Percentiles rank a stretch among this genome's conserved stretches.
Conservation (phyloP, 2,797 vertebrate genomes). For the Gadopsis marmoratus region DNA sequence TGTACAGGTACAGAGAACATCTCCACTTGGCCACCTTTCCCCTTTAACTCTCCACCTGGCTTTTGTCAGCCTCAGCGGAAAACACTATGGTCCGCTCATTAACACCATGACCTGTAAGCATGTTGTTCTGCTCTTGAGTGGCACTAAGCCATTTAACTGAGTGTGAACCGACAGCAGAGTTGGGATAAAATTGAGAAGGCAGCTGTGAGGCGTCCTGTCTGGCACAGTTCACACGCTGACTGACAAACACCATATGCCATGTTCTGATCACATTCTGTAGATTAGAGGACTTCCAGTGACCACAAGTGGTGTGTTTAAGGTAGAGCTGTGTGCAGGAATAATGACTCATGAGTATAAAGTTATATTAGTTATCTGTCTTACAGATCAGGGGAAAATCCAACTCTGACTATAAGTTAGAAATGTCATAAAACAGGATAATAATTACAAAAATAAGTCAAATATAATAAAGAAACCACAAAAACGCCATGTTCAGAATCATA, state of each 20-base stretch:
- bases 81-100: slow-evolving; percentile 68
- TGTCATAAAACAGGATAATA: background rate
- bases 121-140: slow-evolving; percentile 73
- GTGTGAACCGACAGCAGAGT: slow-evolving; percentile 41
- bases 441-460: background rate
- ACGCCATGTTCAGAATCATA: background rate
- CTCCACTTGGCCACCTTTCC: slow-evolving; percentile 71
- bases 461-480: background rate
- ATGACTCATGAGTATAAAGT: background rate
- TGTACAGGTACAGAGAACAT: slow-evolving; percentile 70
- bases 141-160: slow-evolving; percentile 70
- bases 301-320: slow-evolving; percentile 47
- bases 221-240: slow-evolving; percentile 50
- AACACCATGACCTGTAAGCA: slow-evolving; percentile 72
- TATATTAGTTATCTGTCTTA: background rate
- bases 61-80: slow-evolving; percentile 71
- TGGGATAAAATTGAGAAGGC: slow-evolving; percentile 52
- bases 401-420: background rate
- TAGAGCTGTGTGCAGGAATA: background rate
- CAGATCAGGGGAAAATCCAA: background rate
- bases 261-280: slow-evolving; percentile 53
- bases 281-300: slow-evolving; percentile 55
- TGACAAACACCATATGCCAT: slow-evolving; percentile 77
- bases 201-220: slow-evolving; percentile 60
- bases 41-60: slow-evolving; percentile 69